These are phyloP conservation scores for Actinia tenebrosa DNA, from an alignment of 64 coral and sea anemone genomes.

Conservation along the genomic window DNA sequence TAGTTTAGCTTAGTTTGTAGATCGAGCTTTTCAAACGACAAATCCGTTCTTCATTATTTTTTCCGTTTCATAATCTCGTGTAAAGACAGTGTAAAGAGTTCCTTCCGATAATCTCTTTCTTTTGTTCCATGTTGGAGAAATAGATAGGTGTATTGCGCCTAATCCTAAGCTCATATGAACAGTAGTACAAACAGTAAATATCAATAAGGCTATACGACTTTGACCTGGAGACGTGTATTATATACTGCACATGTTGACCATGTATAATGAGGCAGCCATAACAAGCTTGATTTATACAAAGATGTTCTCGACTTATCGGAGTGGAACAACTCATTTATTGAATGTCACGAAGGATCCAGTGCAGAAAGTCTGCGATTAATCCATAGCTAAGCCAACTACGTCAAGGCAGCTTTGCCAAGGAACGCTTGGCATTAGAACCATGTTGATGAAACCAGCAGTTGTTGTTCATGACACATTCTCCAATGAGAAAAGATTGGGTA, in stretches of 20 bases:
- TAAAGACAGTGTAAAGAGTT: slow-evolving; percentile 35
- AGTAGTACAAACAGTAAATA: slow-evolving; percentile 33
- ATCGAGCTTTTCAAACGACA: slow-evolving; percentile 23
- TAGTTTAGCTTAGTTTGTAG: neutral
- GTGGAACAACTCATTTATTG: slow-evolving; percentile 27
- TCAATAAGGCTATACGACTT: slow-evolving; percentile 21
- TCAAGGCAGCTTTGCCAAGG: slow-evolving; percentile 21
- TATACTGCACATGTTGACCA: slow-evolving; percentile 7
- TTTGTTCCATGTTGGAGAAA: slow-evolving; percentile 30
- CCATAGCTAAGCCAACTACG: slow-evolving; percentile 25
- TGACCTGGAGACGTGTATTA: slow-evolving; percentile 3
- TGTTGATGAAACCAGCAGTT: neutral
- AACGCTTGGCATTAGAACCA: slow-evolving; percentile 20
- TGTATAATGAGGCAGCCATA: slow-evolving; percentile 14
- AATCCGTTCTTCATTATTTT: slow-evolving; percentile 46
- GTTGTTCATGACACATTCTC: neutral
- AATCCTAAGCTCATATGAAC: slow-evolving; percentile 37
- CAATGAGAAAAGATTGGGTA: neutral
- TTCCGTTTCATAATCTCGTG: slow-evolving; percentile 42
- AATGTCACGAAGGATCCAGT: slow-evolving; percentile 15
- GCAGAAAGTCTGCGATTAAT: slow-evolving; percentile 8
- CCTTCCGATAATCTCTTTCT: slow-evolving; percentile 24
- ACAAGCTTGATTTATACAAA: slow-evolving; percentile 10
- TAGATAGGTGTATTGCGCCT: slow-evolving; percentile 21
- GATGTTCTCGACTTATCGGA: slow-evolving; percentile 8